These are phyloP conservation scores for Otolemur garnettii DNA, from an alignment of 2,113 vertebrate genomes.

Conservation along the genomic window DNA sequence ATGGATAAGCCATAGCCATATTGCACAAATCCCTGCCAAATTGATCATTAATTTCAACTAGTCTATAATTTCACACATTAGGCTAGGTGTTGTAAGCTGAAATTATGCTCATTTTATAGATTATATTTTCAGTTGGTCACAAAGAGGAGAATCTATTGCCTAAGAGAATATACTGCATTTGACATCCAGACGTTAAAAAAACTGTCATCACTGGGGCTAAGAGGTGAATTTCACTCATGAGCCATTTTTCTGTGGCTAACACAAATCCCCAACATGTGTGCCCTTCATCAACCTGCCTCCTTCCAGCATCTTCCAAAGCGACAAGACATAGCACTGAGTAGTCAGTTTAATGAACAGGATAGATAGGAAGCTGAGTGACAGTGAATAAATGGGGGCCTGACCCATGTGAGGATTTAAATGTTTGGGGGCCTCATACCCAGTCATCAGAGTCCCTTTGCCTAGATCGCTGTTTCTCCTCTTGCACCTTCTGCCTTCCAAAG, in stretches of 20 bases:
- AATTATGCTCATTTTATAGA: constrained; percentile 73
- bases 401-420: neutral
- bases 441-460: neutral
- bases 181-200: neutral
- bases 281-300: neutral
- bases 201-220: neutral
- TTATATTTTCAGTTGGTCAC: constrained; percentile 71
- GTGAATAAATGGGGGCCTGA: neutral
- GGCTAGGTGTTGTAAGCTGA: constrained; percentile 66
- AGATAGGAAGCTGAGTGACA: neutral
- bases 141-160: constrained; percentile 76
- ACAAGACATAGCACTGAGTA: neutral
- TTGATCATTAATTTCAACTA: constrained; percentile 84
- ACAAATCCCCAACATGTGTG: neutral
- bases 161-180: constrained; percentile 26
- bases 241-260: neutral
- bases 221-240: neutral
- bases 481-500: neutral
- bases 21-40: constrained; percentile 79
- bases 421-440: neutral
- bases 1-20: constrained; percentile 71
- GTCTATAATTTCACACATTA: constrained; percentile 82
- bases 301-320: neutral
- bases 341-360: neutral
- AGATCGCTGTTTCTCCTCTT: neutral